Evolutionary conservation across 2,888 invertebrate genomes (phyloP).

Genomic region (Leptinotarsa rubiginosa): DNA sequence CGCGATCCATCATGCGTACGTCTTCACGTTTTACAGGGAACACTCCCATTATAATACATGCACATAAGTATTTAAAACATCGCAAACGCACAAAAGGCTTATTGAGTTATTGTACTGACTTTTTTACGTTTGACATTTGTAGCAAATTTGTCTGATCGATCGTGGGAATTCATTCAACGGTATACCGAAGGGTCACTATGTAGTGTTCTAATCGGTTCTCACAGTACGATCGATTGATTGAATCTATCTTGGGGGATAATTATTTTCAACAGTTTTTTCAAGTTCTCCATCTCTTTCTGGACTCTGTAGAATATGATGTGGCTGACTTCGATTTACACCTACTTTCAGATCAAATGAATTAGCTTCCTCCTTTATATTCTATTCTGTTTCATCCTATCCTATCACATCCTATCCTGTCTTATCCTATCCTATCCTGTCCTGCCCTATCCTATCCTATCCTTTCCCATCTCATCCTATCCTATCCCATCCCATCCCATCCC

Average conservation of each 20-base stretch:
- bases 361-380: too few species aligned
- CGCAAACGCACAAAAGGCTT: constrained; percentile 61
- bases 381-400: too few species aligned
- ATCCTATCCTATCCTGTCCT: too few species aligned
- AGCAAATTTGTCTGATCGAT: constrained; percentile 62
- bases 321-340: too few species aligned
- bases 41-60: constrained; percentile 49
- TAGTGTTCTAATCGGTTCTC: constrained; percentile 35
- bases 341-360: too few species aligned
- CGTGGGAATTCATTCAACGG: constrained; percentile 54
- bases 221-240: constrained; percentile 6
- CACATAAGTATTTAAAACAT: constrained; percentile 60
- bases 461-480: too few species aligned
- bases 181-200: background rate
- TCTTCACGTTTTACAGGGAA: constrained; percentile 61
- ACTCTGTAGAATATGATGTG: too few species aligned
- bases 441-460: too few species aligned
- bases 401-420: too few species aligned
- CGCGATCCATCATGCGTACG: constrained; percentile 62
- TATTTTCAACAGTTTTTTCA: background rate
- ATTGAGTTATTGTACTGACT: constrained; percentile 60
- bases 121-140: constrained; percentile 57
- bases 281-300: background rate
- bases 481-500: too few species aligned
- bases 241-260: background rate